These are phyloP conservation scores for Electrona antarctica DNA, from an alignment of 2,113 vertebrate species.

Conservation along the genomic window DNA sequence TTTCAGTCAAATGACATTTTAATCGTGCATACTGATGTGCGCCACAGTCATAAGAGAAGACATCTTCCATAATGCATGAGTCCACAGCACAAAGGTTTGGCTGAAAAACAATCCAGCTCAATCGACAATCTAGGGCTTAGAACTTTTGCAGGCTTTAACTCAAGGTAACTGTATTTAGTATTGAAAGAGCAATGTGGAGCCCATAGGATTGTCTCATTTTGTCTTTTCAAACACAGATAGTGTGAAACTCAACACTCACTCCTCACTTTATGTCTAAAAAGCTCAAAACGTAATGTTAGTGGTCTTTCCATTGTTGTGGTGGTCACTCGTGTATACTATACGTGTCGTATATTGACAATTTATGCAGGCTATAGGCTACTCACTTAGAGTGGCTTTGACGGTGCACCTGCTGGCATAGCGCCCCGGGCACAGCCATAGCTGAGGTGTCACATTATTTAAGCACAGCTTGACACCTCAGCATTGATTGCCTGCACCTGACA, in stretches of 20 bases:
- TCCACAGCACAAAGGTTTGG: conserved; percentile 39
- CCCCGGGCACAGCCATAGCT: too few relatives aligned
- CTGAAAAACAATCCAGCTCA: conserved; percentile 23
- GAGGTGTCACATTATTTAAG: too few relatives aligned
- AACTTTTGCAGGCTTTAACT: conserved; percentile 23
- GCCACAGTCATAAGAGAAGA: conserved; percentile 33
- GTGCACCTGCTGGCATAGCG: too few relatives aligned
- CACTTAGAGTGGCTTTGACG: too few relatives aligned
- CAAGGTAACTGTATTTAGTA: conserved; percentile 43
- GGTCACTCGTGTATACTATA: too few relatives aligned
- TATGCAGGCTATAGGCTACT: too few relatives aligned
- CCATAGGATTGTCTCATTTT: conserved; percentile 30
- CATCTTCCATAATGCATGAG: conserved; percentile 42
- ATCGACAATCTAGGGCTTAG: conserved; percentile 33
- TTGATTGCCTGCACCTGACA: too few relatives aligned
- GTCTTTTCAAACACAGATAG: conserved; percentile 24
- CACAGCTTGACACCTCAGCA: too few relatives aligned
- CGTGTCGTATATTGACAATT: too few relatives aligned
- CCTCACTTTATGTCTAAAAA: not conserved
- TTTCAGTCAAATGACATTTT: conserved; percentile 32
- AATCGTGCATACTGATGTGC: conserved; percentile 5
- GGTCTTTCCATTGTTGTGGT: too few relatives aligned
- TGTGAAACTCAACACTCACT: conserved; percentile 21
- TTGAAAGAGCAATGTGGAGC: conserved; percentile 9
- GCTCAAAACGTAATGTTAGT: not conserved